phyloP scores from a whole-genome alignment of 1,140 invertebrate genomes.

The Diploscapter pachys region DNA sequence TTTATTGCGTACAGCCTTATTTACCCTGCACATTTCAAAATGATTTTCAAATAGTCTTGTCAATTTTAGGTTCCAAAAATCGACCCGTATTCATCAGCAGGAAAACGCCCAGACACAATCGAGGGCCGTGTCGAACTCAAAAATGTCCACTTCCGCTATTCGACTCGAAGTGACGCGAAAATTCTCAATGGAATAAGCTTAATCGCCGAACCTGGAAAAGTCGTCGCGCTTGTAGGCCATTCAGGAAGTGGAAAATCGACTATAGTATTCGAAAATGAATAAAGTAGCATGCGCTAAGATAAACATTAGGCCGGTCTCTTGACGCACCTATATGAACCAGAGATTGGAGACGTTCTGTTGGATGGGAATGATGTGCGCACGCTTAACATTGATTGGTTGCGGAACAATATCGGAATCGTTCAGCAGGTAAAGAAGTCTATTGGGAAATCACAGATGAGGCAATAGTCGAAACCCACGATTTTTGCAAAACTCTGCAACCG shows the following conservation, averaged over 20 bases:
- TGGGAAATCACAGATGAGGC: too few relatives aligned
- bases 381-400: too few relatives aligned
- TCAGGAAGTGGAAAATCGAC: constrained; percentile 36
- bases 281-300: too few relatives aligned
- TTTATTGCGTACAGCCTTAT: too few relatives aligned
- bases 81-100: constrained; percentile 49
- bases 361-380: too few relatives aligned
- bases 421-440: constrained; percentile 46
- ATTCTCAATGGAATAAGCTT: constrained; percentile 81
- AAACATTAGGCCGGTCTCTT: too few relatives aligned
- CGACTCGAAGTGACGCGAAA: constrained; percentile 46
- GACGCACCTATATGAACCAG: too few relatives aligned
- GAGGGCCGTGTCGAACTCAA: constrained; percentile 58
- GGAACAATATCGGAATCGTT: too few relatives aligned
- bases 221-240: constrained; percentile 76
- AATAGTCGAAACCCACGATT: too few relatives aligned
- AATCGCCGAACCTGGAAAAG: constrained; percentile 77
- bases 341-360: too few relatives aligned
- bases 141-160: constrained; percentile 61
- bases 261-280: too few relatives aligned
- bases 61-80: constrained; percentile 40
- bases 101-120: constrained; percentile 41
- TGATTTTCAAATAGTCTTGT: constrained; percentile 20
- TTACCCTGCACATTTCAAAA: constrained; percentile 11
- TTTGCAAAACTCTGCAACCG: too few relatives aligned